Conservation (phyloP, 2,797 vertebrate genomes). For the Macropus fuliginosus region DNA sequence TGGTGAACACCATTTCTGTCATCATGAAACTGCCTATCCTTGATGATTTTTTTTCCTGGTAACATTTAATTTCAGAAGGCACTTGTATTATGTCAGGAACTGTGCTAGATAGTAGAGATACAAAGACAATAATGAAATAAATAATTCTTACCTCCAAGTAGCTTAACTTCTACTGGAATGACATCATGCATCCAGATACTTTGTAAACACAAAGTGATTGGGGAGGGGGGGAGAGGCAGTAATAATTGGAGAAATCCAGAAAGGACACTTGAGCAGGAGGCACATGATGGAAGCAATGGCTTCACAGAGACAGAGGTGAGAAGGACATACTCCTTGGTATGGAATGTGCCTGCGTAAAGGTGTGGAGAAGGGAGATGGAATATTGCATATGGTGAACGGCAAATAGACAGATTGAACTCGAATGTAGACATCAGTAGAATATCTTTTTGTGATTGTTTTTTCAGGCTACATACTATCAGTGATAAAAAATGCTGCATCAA, state of each 20-base stretch:
- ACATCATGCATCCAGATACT: background rate
- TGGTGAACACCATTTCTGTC: background rate
- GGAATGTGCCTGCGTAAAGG: background rate
- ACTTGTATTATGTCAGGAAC: background rate
- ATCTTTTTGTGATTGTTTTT: conserved; percentile 14
- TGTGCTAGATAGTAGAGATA: background rate
- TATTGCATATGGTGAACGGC: background rate
- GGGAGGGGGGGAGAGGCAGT: background rate
- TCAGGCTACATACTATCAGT: conserved; percentile 2
- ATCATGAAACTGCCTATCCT: background rate
- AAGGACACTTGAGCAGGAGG: background rate
- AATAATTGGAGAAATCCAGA: background rate
- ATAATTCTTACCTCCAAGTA: background rate
- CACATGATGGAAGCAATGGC: background rate
- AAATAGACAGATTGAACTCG: background rate
- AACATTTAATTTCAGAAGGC: background rate
- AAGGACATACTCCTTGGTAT: background rate
- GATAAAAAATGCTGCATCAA: conserved; percentile 13
- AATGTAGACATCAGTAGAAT: background rate
- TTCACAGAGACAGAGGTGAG: background rate
- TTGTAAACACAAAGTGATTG: background rate
- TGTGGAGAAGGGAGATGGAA: background rate
- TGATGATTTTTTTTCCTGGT: background rate
- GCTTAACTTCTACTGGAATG: background rate
- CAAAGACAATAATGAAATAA: background rate